Evolutionary conservation across 2,888 invertebrate species (phyloP).

Genomic region (Andrena praecox): DNA sequence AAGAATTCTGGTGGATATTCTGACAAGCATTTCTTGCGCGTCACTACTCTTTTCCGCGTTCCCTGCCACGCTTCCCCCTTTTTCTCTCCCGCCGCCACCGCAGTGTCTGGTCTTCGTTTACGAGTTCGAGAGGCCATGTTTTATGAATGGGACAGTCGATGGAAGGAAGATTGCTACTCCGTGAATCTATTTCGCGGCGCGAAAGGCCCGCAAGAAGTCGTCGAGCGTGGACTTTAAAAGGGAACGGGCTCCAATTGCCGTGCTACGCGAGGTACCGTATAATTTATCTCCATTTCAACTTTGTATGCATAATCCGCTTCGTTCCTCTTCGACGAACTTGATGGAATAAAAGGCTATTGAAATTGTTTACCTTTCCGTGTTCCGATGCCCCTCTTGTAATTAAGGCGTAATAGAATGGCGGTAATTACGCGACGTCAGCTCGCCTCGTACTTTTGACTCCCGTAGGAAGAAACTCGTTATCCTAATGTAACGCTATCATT

Average conservation of each 20-base stretch:
- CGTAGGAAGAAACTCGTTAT: not conserved
- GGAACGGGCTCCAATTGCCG: constrained; percentile 26
- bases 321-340: not conserved
- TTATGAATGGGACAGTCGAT: constrained; percentile 36
- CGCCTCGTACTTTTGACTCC: too few species aligned
- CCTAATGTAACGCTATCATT: not conserved
- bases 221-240: constrained; percentile 23
- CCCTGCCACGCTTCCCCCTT: constrained; percentile 1
- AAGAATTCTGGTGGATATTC: too few species aligned
- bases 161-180: constrained; percentile 24
- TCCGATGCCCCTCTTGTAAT: not conserved
- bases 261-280: not conserved
- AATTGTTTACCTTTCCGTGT: not conserved
- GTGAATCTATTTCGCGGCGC: constrained; percentile 28
- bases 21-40: not conserved
- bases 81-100: constrained; percentile 18
- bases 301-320: not conserved
- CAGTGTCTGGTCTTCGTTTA: constrained; percentile 16
- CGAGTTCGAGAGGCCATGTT: constrained; percentile 22
- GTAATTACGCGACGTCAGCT: not conserved
- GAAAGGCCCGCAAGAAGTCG: constrained; percentile 14
- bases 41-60: not conserved
- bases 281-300: constrained; percentile 21
- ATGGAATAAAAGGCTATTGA: not conserved
- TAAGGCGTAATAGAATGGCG: not conserved